These are phyloP conservation scores for Oryzias curvinotus DNA, from an alignment of 2,113 vertebrate genomes.

Conservation along the genomic window DNA sequence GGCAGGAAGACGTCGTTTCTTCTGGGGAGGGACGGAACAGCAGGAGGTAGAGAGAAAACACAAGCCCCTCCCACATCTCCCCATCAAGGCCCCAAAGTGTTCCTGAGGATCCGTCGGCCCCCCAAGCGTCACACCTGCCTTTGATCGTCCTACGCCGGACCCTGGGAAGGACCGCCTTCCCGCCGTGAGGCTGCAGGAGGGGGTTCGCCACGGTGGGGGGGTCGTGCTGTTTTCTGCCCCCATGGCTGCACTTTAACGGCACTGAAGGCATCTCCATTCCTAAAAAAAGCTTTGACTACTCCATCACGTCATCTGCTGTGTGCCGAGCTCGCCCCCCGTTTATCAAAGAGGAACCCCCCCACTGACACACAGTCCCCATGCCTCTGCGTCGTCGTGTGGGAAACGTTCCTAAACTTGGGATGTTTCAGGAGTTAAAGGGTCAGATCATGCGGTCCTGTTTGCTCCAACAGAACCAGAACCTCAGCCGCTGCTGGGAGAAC, in stretches of 20 bases:
- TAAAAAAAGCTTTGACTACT: background rate
- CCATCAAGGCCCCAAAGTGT: constrained; percentile 22
- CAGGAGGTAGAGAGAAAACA: constrained; percentile 68
- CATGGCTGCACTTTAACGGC: constrained; percentile 21
- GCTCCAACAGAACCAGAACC: too few relatives aligned
- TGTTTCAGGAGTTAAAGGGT: too few relatives aligned
- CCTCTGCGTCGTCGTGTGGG: too few relatives aligned
- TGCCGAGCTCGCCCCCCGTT: too few relatives aligned
- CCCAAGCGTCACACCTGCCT: constrained; percentile 1
- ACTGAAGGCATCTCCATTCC: background rate
- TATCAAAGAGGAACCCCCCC: too few relatives aligned
- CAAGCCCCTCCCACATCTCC: constrained; percentile 45
- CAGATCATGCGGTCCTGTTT: too few relatives aligned
- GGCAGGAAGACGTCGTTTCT: constrained; percentile 55
- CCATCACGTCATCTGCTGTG: too few relatives aligned
- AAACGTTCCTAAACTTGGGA: too few relatives aligned
- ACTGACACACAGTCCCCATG: too few relatives aligned
- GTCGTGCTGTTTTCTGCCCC: background rate
- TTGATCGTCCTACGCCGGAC: constrained; percentile 29
- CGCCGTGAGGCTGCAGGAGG: background rate
- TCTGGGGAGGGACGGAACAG: constrained; percentile 20
- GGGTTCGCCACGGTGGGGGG: background rate
- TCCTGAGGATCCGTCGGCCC: constrained; percentile 20
- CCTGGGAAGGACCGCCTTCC: constrained; percentile 3
- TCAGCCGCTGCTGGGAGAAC: too few relatives aligned